These are phyloP conservation scores for Microplitis deprimator DNA, from an alignment of 2,888 invertebrate species.

Conservation along the genomic window DNA sequence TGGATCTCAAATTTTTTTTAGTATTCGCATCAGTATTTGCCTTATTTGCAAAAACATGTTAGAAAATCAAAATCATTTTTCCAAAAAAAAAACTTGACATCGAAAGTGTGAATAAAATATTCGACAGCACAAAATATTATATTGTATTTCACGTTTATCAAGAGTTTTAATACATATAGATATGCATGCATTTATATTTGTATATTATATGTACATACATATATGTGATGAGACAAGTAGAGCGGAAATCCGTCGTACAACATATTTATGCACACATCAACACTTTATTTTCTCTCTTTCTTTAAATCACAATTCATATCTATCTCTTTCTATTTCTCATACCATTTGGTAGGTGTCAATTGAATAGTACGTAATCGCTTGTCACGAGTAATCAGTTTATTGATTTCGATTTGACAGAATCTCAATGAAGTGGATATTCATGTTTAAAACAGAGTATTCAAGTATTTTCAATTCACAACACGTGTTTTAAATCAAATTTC, in stretches of 20 bases:
- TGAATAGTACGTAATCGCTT: constrained; percentile 65
- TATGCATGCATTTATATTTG: background rate
- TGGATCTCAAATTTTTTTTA: no score
- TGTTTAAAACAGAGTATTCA: constrained; percentile 18
- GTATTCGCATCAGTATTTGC: no score
- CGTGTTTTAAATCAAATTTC: background rate
- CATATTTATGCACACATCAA: constrained; percentile 19
- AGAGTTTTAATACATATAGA: constrained; percentile 2
- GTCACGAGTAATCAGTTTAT: constrained; percentile 65
- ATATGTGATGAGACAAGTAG: constrained; percentile 36
- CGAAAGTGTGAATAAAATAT: background rate
- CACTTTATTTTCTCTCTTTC: constrained; percentile 16
- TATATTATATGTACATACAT: background rate
- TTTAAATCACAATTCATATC: background rate
- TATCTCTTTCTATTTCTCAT: background rate
- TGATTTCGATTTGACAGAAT: constrained; percentile 60
- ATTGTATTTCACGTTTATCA: background rate
- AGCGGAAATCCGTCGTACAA: constrained; percentile 46
- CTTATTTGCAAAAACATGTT: no score
- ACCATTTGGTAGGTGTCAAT: constrained; percentile 57
- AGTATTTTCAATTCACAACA: constrained; percentile 7
- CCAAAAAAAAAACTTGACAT: no score
- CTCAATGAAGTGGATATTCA: constrained; percentile 22
- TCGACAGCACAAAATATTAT: background rate
- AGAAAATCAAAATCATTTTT: no score